Evolutionary conservation across 2,797 vertebrate genomes (phyloP), one percentile per base, ranked within the genome.

Genomic region (Fratercula arctica): DNA sequence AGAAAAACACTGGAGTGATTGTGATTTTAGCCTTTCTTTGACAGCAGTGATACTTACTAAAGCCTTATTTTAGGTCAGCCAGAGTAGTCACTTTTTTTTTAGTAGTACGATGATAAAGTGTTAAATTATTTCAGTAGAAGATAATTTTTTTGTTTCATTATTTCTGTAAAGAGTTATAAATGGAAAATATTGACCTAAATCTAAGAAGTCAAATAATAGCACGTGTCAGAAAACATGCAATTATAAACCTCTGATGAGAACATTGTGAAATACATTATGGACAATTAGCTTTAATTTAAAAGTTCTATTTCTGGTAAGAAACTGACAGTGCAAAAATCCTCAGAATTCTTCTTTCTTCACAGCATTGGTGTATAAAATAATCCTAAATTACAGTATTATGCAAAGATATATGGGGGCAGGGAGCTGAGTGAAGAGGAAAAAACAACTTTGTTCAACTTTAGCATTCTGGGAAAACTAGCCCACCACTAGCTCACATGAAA

Each of bases 121-220:
- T 64, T 23, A 66, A 41, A 41, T 61, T 91, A 75, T 81, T 96
- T 57, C 37, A 51, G 33, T 35, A 15, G 46, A 64, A 41, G 12
- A 26, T 59, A 41, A 13, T 10, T 70, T 73, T 63, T 48, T 92
- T 83, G 16, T 68, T 88, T 83, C 6, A 39, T 61, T 29, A 25
- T 64, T 80, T 87, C 60, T 83, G 12, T 85, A 29, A 59, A 41
- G 31, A 77, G 26, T 63, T 90, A 63, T 63, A 85, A 94, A 84
- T 90, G 64, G 56, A 77, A 94, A 93, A 70, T 67, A 83, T 12
- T 92, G 82, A 73, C 64, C 75, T 91, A 85, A 63, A 50, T 75
- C 41, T 29, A 60, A 78, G 33, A 28, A 86, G 48, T 75, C 37
- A 81, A 92, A 41, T 28, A 92, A 37, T n/a, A 78, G 61, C 48